Percentiles rank a stretch among this genome's conserved stretches.
Evolutionary conservation across 2,113 vertebrate genomes (phyloP).

Genomic region (Cynoglossus semilaevis): DNA sequence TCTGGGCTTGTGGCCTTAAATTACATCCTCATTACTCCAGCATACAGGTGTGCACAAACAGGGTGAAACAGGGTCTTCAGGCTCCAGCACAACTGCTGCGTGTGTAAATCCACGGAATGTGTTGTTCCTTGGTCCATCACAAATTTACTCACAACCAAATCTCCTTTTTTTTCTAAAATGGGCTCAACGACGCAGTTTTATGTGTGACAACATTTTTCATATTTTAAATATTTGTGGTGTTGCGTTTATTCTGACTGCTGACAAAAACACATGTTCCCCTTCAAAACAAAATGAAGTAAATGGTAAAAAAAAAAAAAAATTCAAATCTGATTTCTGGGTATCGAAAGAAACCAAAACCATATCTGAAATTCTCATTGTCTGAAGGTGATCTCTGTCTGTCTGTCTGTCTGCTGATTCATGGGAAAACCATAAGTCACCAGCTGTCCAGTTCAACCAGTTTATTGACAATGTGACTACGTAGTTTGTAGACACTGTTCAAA

Average conservation of each 20-base stretch:
- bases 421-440: constrained; percentile 30
- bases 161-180: no score
- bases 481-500: neutral
- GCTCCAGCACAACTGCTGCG: neutral
- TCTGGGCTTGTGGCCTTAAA: constrained; percentile 40
- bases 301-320: no score
- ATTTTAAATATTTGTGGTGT: no score
- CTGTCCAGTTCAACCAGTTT: constrained; percentile 49
- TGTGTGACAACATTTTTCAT: no score
- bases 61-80: constrained; percentile 10
- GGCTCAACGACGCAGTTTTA: no score
- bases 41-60: constrained; percentile 28
- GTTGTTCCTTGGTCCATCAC: no score
- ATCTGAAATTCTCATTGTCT: neutral
- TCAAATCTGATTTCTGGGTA: neutral
- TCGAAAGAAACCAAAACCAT: neutral
- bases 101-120: neutral
- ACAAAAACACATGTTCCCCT: neutral
- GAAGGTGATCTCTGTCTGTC: constrained; percentile 2
- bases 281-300: neutral
- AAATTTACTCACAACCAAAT: no score
- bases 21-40: constrained; percentile 25
- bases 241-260: no score
- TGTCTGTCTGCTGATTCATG: constrained; percentile 25
- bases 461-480: constrained; percentile 7